A percentile compares a stretch with the other conserved stretches of the same genome.
Evolutionary conservation across 2,113 vertebrate species (phyloP).

Genomic region (Gorsachius goisagi): DNA sequence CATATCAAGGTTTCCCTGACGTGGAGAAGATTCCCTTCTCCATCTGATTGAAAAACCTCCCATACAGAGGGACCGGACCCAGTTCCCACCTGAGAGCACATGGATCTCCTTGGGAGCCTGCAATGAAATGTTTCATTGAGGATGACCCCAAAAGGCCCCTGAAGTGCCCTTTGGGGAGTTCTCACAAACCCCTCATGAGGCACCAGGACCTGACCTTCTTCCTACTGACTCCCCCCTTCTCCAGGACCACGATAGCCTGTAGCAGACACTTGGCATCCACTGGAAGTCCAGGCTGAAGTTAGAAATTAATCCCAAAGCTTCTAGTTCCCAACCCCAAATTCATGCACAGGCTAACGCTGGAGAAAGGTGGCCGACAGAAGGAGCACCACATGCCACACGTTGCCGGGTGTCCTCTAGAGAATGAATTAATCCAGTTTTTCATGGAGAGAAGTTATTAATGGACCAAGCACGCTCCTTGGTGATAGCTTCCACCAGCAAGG

Average conservation of each 20-base stretch:
- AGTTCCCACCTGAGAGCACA: not conserved
- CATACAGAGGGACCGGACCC: not conserved
- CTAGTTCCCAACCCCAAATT: not conserved
- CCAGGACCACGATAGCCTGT: not conserved
- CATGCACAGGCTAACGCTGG: not conserved
- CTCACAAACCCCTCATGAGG: not conserved
- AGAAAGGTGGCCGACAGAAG: not conserved
- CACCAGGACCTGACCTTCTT: not conserved
- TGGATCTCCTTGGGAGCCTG: not conserved
- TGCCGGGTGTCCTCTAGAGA: not conserved
- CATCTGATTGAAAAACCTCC: not conserved
- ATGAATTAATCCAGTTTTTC: not conserved
- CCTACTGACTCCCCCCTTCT: accelerated
- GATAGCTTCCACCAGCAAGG: not conserved
- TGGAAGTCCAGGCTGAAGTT: not conserved
- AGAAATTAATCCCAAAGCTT: not conserved
- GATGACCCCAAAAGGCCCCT: not conserved
- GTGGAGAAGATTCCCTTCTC: not conserved
- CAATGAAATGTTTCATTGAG: not conserved
- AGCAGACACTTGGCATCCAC: not conserved
- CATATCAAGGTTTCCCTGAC: not conserved
- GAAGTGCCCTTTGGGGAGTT: not conserved
- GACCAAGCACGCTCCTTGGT: not conserved
- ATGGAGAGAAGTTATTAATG: not conserved
- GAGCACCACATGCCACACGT: accelerated